A percentile compares a stretch with the other conserved stretches of the same genome.
These are phyloP conservation scores for Xestia sexstrigata DNA, from an alignment of 2,888 invertebrate genomes.

Conservation along the genomic window DNA sequence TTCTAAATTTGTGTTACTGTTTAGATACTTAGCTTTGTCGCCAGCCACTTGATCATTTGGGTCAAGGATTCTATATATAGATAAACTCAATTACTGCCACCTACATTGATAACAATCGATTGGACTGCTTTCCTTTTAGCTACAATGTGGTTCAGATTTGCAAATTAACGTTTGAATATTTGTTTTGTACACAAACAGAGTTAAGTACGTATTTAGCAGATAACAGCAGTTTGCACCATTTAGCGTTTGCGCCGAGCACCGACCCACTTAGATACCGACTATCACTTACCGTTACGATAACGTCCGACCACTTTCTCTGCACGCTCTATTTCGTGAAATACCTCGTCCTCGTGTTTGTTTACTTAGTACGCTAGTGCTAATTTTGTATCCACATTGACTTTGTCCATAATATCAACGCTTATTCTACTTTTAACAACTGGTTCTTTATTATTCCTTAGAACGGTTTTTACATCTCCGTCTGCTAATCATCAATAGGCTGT, in stretches of 20 bases:
- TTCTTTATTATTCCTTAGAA: not conserved
- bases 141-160: conserved; percentile 60
- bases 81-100: conserved; percentile 57
- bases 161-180: conserved; percentile 62
- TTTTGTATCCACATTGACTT: conserved; percentile 33
- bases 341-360: conserved; percentile 65
- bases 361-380: conserved; percentile 54
- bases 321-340: conserved; percentile 75
- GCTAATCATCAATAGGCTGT: not conserved
- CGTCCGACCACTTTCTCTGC: conserved; percentile 84
- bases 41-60: conserved; percentile 54
- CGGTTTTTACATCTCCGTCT: conserved; percentile 4
- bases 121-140: conserved; percentile 36
- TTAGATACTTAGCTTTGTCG: conserved; percentile 11
- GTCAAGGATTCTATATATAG: conserved; percentile 71
- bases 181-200: conserved; percentile 72
- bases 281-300: conserved; percentile 82
- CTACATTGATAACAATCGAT: conserved; percentile 48
- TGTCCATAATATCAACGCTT: conserved; percentile 8
- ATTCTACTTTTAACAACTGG: not conserved
- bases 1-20: conserved; percentile 17
- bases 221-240: conserved; percentile 82
- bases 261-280: conserved; percentile 88
- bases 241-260: conserved; percentile 73
- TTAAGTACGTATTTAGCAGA: conserved; percentile 71